A percentile compares a stretch with the other conserved stretches of the same genome.
Conservation (phyloP, 2,888 invertebrate species). For the Oxystoma pomonae region DNA sequence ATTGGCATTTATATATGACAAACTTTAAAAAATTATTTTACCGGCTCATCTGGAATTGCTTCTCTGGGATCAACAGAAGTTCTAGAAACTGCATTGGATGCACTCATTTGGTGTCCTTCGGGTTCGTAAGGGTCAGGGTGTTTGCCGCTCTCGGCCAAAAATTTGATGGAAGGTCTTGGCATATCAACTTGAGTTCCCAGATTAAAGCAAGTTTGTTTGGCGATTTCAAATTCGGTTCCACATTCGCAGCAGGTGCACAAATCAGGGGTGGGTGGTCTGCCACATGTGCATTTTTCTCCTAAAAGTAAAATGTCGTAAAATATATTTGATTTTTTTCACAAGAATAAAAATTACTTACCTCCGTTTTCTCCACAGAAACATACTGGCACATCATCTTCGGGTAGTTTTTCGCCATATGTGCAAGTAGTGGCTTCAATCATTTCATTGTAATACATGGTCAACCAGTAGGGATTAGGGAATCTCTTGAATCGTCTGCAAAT, state of each 20-base stretch:
- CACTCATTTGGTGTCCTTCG: neutral
- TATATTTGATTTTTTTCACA: no score
- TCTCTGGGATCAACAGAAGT: neutral
- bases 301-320: neutral
- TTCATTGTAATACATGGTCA: slow-evolving; percentile 3
- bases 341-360: neutral
- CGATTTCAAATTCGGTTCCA: slow-evolving; percentile 2
- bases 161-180: neutral
- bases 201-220: neutral
- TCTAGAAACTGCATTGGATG: neutral
- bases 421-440: slow-evolving; percentile 1
- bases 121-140: neutral
- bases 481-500: slow-evolving; percentile 18
- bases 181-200: neutral
- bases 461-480: slow-evolving; percentile 19
- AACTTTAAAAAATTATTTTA: neutral
- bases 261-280: neutral
- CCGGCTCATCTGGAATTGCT: neutral
- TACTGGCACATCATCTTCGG: neutral
- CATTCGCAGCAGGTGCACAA: slow-evolving; percentile 18
- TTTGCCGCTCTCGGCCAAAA: neutral
- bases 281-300: slow-evolving; percentile 1
- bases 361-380: slow-evolving; percentile 2
- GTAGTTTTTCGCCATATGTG: slow-evolving; percentile 1
- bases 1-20: neutral